Evolutionary conservation across 1,140 invertebrate species (phyloP).

Genomic region (Brachystomella parvula): DNA sequence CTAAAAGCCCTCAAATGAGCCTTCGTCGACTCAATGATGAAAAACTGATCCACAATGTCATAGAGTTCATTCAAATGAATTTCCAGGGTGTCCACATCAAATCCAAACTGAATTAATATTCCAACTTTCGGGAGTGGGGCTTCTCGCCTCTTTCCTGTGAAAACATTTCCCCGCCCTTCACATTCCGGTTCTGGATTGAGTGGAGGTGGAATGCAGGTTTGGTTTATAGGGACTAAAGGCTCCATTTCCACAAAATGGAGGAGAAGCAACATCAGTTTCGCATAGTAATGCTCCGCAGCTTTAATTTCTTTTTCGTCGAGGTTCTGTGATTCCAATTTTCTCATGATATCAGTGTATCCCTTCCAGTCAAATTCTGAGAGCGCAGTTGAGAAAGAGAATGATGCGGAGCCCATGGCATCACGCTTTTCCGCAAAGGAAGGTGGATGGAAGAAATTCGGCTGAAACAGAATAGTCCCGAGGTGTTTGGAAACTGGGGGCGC

Average conservation of each 20-base stretch:
- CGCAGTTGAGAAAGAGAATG: neutral
- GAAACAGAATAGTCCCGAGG: no score
- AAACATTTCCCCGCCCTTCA: neutral
- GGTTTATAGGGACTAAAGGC: neutral
- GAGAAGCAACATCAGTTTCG: neutral
- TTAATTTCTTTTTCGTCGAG: neutral
- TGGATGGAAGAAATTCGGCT: no score
- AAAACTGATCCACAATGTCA: conserved; percentile 11
- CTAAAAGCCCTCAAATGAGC: neutral
- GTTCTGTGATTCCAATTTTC: neutral
- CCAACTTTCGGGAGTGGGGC: neutral
- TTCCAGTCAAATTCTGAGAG: neutral
- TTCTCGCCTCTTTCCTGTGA: neutral
- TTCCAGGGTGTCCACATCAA: conserved; percentile 13
- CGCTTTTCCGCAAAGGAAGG: no score
- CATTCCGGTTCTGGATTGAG: neutral
- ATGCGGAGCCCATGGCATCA: neutral
- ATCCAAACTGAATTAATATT: conserved; percentile 13
- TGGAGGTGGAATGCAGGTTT: neutral
- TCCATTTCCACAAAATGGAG: neutral
- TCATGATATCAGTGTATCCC: neutral
- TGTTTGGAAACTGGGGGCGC: no score
- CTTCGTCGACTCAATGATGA: conserved; percentile 10
- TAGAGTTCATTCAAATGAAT: conserved; percentile 13
- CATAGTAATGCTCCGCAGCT: neutral